A percentile compares a stretch with the other conserved stretches of the same genome.
Evolutionary conservation across 1,140 invertebrate species (phyloP).

Genomic region (Pachypeltis micranthus): DNA sequence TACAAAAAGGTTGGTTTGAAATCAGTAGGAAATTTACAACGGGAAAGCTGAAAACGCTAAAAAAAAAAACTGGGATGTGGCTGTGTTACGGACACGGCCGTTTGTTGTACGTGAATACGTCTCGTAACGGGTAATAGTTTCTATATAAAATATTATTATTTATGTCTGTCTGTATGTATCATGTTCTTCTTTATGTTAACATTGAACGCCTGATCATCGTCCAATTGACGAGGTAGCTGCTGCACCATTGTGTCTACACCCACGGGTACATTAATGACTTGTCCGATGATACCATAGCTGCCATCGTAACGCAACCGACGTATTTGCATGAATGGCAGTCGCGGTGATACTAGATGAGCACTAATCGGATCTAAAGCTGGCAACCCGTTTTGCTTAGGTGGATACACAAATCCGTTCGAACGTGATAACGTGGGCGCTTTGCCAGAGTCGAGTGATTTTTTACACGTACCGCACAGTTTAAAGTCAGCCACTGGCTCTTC

Average conservation of each 20-base stretch:
- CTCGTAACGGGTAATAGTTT: too few species aligned
- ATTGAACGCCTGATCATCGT: not conserved
- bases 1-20: too few species aligned
- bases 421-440: not conserved
- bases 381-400: not conserved
- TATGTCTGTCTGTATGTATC: too few species aligned
- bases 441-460: not conserved
- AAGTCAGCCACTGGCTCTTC: not conserved
- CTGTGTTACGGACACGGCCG: too few species aligned
- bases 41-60: too few species aligned
- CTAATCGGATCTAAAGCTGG: not conserved
- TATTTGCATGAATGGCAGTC: not conserved
- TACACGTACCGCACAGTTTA: not conserved
- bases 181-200: constrained; percentile 13
- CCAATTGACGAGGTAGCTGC: not conserved
- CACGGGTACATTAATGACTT: not conserved
- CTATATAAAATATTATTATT: too few species aligned
- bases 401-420: not conserved
- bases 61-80: too few species aligned
- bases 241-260: not conserved
- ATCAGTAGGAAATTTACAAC: too few species aligned
- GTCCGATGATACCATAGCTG: not conserved
- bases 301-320: not conserved
- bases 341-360: not conserved
- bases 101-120: too few species aligned